Percentiles rank a stretch among this genome's conserved stretches.
These are phyloP conservation scores for Eulemur coronatus DNA, from an alignment of 2,797 vertebrate species.

Conservation along the genomic window DNA sequence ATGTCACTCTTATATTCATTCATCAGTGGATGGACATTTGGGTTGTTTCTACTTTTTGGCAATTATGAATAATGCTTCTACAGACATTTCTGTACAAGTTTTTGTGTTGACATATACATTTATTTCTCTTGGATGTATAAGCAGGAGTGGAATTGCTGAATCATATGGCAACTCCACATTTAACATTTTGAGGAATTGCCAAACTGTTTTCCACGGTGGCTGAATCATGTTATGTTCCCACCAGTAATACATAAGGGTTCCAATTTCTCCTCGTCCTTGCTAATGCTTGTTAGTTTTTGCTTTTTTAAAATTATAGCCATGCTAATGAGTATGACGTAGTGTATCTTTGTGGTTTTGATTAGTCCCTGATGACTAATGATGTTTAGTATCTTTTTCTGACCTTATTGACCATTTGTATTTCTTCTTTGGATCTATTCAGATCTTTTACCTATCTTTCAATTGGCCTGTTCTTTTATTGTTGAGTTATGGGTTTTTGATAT, in stretches of 20 bases:
- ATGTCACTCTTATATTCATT: neutral
- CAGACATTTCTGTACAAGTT: neutral
- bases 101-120: neutral
- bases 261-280: neutral
- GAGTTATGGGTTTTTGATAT: neutral
- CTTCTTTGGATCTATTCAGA: neutral
- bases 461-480: neutral
- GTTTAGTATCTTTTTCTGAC: neutral
- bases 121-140: neutral
- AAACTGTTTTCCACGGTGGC: neutral
- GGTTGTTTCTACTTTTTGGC: neutral
- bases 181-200: neutral
- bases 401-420: neutral
- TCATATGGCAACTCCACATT: neutral
- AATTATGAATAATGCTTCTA: neutral
- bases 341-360: neutral
- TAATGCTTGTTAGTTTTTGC: neutral
- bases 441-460: neutral
- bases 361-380: neutral
- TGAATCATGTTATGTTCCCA: neutral
- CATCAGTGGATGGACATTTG: neutral
- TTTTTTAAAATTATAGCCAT: neutral
- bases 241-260: neutral
- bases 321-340: neutral
- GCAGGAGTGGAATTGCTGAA: neutral